These are phyloP conservation scores for Apis mellifera DNA, from an alignment of 1,140 invertebrate genomes.

Conservation along the genomic window Amel_HAv3.1 CM009935.2:7110001-7110500, in stretches of 20 bases:
- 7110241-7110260: constrained; percentile 91
- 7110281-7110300: neutral
- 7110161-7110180: constrained; percentile 72
- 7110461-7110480: constrained; percentile 87
- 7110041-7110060: constrained; percentile 88
- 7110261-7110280: constrained; percentile 85
- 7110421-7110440: constrained; percentile 91
- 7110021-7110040: constrained; percentile 90
- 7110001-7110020: constrained; percentile 91
- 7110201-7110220: constrained; percentile 89
- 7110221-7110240: constrained; percentile 88
- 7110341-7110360: too few species aligned
- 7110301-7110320: neutral
- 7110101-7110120: constrained; percentile 90
- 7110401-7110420: constrained; percentile 86
- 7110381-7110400: constrained; percentile 66
- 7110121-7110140: constrained; percentile 90
- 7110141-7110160: constrained; percentile 84
- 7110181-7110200: constrained; percentile 85
- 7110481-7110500: constrained; percentile 89
- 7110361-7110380: neutral
- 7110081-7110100: constrained; percentile 86
- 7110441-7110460: constrained; percentile 94
- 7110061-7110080: constrained; percentile 81
- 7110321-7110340: too few species aligned